A percentile compares a stretch with the other conserved stretches of the same genome.
These are phyloP conservation scores for Brachionus plicatilis DNA, from an alignment of 1,140 invertebrate species.

Conservation along the genomic window DNA sequence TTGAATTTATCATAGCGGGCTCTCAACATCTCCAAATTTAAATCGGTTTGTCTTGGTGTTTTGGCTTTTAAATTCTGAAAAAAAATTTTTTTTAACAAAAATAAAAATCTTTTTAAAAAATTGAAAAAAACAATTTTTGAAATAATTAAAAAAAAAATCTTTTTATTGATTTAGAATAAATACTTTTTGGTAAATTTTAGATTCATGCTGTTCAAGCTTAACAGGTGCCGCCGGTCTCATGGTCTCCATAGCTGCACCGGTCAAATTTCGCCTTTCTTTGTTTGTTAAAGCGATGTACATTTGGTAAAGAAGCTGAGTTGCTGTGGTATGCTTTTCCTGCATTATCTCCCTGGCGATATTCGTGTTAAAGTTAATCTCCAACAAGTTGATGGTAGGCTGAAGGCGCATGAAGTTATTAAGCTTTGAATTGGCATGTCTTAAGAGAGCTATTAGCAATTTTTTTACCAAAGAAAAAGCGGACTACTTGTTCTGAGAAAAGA, in stretches of 20 bases:
- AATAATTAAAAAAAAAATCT: neutral
- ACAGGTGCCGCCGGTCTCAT: constrained; percentile 53
- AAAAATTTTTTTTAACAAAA: neutral
- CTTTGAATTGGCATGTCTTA: constrained; percentile 53
- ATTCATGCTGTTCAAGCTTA: constrained; percentile 52
- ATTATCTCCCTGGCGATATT: constrained; percentile 54
- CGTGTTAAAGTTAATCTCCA: constrained; percentile 55
- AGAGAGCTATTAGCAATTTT: neutral
- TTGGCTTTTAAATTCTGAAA: constrained; percentile 51
- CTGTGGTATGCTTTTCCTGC: constrained; percentile 53
- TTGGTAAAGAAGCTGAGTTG: constrained; percentile 54
- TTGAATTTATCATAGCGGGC: constrained; percentile 51
- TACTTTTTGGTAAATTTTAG: constrained; percentile 53
- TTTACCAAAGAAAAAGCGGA: neutral
- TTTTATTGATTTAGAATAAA: neutral
- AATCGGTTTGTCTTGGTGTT: constrained; percentile 53
- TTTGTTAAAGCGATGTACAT: constrained; percentile 55
- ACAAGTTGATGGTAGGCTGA: constrained; percentile 51
- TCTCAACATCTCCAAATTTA: constrained; percentile 50
- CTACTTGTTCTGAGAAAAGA: constrained; percentile 56
- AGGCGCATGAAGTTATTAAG: constrained; percentile 56
- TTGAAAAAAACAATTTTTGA: too few relatives aligned
- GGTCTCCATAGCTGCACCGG: constrained; percentile 55
- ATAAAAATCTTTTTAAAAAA: too few relatives aligned
- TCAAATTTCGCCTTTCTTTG: constrained; percentile 55